A percentile compares a stretch with the other conserved stretches of the same genome.
Evolutionary conservation across 2,797 vertebrate genomes (phyloP).

Genomic region (Manis javanica): DNA sequence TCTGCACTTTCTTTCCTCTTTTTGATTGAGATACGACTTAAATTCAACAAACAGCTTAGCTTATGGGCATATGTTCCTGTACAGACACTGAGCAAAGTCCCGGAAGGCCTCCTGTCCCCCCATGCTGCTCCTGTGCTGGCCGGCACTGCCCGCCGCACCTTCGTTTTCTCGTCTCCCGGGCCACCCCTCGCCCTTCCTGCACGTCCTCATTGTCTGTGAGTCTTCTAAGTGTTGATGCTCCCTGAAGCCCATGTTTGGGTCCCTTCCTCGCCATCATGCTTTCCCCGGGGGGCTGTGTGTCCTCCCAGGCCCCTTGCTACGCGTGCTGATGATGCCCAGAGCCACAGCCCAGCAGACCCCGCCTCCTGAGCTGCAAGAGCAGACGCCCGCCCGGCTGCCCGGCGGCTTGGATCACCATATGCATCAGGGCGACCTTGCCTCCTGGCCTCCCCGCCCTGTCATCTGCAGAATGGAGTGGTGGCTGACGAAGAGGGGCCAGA

Average conservation of each 20-base stretch:
- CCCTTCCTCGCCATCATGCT: too few relatives aligned
- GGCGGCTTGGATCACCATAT: too few relatives aligned
- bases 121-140: too few relatives aligned
- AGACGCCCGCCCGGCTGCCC: too few relatives aligned
- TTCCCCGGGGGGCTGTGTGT: background rate
- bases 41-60: background rate
- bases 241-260: background rate
- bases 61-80: background rate
- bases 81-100: background rate
- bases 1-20: background rate
- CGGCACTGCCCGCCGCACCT: too few relatives aligned
- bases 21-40: background rate
- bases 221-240: background rate
- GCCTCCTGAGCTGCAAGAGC: too few relatives aligned
- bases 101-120: background rate
- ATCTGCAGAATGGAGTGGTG: background rate
- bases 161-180: background rate
- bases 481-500: background rate
- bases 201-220: background rate
- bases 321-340: background rate
- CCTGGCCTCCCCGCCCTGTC: background rate
- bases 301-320: background rate
- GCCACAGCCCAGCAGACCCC: background rate
- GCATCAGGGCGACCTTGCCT: background rate
- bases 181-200: background rate